Conservation (phyloP, 1,140 invertebrate genomes). For the Berghia stephanieae region DNA sequence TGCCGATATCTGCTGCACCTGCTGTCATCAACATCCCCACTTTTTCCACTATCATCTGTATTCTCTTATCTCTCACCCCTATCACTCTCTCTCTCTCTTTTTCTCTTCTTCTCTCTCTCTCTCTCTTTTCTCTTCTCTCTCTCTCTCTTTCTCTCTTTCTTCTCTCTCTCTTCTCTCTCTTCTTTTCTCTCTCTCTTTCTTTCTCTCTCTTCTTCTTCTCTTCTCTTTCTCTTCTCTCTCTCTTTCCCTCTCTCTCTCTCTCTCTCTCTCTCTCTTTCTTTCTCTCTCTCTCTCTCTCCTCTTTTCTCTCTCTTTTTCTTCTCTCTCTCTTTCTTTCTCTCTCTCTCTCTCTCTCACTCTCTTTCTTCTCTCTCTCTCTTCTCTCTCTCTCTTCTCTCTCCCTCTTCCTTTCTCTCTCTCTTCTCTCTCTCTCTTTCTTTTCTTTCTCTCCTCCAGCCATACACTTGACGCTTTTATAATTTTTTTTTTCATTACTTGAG, state of each 20-base stretch:
- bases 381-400: neutral
- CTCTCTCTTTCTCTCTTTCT: neutral
- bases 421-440: neutral
- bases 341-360: too few relatives aligned
- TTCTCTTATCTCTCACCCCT: too few relatives aligned
- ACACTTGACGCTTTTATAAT: too few relatives aligned
- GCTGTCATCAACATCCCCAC: too few relatives aligned
- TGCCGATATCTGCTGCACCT: too few relatives aligned
- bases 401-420: neutral
- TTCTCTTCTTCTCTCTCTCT: neutral
- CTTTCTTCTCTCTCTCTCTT: neutral
- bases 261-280: slow-evolving; percentile 11
- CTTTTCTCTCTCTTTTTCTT: neutral
- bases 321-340: neutral
- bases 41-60: too few relatives aligned
- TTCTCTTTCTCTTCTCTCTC: neutral
- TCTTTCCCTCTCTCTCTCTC: neutral
- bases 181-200: neutral
- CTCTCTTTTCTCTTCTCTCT: neutral
- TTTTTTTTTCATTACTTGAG: too few relatives aligned
- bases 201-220: neutral
- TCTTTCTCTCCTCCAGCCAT: too few relatives aligned
- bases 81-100: slow-evolving; percentile 6
- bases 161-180: neutral
- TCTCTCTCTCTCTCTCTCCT: neutral